These are phyloP conservation scores for Casuarius casuarius DNA, from an alignment of 2,113 vertebrate genomes.

Conservation along the genomic window DNA sequence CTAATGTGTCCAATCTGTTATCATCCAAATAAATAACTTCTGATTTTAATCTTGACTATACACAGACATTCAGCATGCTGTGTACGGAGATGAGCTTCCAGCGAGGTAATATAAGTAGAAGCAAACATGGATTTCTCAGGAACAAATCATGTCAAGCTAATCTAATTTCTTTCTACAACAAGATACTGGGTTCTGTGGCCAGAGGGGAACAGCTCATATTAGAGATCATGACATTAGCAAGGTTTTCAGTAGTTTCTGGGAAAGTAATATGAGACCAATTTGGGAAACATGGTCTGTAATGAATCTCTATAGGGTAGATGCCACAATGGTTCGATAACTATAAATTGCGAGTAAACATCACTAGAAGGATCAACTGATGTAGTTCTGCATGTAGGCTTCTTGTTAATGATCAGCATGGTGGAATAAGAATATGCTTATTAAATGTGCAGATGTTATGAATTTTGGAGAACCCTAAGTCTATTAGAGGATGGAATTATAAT, in stretches of 20 bases:
- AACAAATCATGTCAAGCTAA: background rate
- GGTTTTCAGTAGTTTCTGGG: background rate
- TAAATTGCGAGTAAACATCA: background rate
- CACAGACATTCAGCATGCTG: background rate
- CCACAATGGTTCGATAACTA: background rate
- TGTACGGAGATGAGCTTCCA: background rate
- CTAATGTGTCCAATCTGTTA: background rate
- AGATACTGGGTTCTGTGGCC: background rate
- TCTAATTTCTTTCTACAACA: background rate
- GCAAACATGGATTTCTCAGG: background rate
- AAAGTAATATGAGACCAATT: background rate
- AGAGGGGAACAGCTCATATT: background rate
- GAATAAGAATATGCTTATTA: background rate
- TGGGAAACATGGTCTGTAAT: background rate
- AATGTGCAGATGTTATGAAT: slow-evolving; percentile 21
- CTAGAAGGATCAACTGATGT: background rate
- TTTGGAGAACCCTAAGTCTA: background rate
- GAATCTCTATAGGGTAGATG: background rate
- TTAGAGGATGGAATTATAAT: slow-evolving; percentile 7
- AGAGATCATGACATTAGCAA: background rate
- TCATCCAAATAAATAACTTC: background rate
- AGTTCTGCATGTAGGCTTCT: background rate
- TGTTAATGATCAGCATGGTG: background rate
- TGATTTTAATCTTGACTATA: background rate
- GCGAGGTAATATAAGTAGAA: background rate